phyloP scores from a whole-genome alignment of 37 sponge, comb jelly and placozoan species.

The Halichondria panicea region DNA sequence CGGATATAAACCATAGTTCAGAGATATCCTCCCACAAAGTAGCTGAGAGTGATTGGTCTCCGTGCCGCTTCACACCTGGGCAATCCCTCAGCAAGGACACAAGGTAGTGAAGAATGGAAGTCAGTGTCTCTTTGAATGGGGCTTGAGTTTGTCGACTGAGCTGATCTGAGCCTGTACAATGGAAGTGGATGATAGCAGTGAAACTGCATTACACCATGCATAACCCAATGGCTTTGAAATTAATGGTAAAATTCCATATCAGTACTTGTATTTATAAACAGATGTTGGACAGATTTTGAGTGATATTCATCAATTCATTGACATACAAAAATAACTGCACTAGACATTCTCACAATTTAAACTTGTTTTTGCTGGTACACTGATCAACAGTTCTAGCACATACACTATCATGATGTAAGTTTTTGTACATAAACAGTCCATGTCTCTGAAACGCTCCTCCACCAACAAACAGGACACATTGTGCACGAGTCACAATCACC shows the following conservation, averaged over 20 bases:
- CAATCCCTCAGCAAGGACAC: background rate
- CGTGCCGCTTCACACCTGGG: background rate
- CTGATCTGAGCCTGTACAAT: no score
- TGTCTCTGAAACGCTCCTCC: slow-evolving; percentile 50
- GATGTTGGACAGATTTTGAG: no score
- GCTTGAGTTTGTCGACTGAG: no score
- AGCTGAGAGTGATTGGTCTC: background rate
- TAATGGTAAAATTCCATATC: no score
- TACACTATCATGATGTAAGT: slow-evolving; percentile 7
- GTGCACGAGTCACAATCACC: slow-evolving; percentile 23
- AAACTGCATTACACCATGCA: no score
- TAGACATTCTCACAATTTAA: background rate
- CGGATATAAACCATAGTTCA: slow-evolving; percentile 32
- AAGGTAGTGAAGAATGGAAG: background rate
- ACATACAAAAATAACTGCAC: no score
- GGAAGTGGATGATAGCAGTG: no score
- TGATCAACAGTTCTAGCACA: slow-evolving; percentile 18
- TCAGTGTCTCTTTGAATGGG: no score
- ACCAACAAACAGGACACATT: slow-evolving; percentile 55
- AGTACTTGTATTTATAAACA: no score
- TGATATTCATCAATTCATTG: no score
- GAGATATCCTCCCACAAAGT: slow-evolving; percentile 3
- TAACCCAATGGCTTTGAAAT: no score
- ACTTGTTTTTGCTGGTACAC: slow-evolving; percentile 22
- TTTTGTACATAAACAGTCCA: slow-evolving; percentile 26